Evolutionary conservation across 2,113 vertebrate species (phyloP), one percentile per base, ranked within the genome.

Genomic region (Dendropsophus ebraccatus): DNA sequence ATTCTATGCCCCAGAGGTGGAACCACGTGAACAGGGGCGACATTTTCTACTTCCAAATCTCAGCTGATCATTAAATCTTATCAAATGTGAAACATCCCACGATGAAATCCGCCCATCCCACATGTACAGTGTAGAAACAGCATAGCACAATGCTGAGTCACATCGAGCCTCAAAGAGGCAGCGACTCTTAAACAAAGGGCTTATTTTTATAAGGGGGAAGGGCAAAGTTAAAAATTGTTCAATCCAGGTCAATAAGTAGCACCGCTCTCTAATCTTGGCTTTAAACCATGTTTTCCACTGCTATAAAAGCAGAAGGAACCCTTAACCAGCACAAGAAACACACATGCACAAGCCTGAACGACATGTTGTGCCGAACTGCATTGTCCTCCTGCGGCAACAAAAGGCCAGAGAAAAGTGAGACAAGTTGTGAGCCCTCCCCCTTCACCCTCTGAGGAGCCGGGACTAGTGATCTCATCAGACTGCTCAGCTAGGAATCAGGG

Each of bases 381-480:
- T 80, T 80, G 77, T 80, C 54, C 77, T 58, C 76, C 50, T 70
- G 4, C 17, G 45, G 32, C 77, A 80, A 80, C 77, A 80, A 80
- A 80, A 62, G 77, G 54, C 54, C 37, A 3, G 30, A 74, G 82
- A 73, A 45, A 58, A 83, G 69, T 52, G 58, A 78, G 56, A 77
- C 52, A 65, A 67, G 65, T 82, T 35, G 0, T n/a, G 41, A 37
- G 11, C 50, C 84, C 28, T 37, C 65, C 45, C 62, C 84, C 84
- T 21, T 58, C 77, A 37, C 65, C 76, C 77, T 52, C 58, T 4
- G 17, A 80, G 84, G 84, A 80, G 50, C 37, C n/a, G 45, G 47
- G 5, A 45, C 76, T 17, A 23, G 84, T 86, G 76, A 86, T 70
- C 84, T 86, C 84, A 86, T 86, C 84, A 72, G 76, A 81, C 84